Base-by-base conservation (phyloP, 2,113 vertebrate genomes). In the Trachemys scripta region DNA sequence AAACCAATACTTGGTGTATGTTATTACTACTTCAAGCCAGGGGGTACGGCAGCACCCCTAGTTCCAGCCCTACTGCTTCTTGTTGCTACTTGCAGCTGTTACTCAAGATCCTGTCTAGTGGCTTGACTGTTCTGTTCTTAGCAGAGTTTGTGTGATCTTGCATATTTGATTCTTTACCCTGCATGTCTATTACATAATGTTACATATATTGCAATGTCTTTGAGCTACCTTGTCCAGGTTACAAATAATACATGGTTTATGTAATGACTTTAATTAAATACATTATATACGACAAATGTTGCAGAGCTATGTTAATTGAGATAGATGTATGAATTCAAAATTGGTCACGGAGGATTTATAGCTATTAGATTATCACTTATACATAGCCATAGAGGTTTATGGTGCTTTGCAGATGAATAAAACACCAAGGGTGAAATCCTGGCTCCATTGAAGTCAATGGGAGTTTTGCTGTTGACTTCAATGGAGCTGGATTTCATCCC, bases 81-180 rank as follows among this genome's bases (percentile, higher is more conserved):
- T 97, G 96, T 92, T 94, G 90, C 75, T 92, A 79, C 92, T 96
- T 75, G 93, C 72, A 82, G 57, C 25, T 93, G 86, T 97, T 97
- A 95, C 96, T 82, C 96, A 97, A 97, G 93, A 51, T 96, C 87
- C 92, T 81, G 31, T 45, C 87, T 91, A 87, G 22, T 96, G 93
- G 93, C 94, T 83, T 91, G 92, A 93, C 50, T 95, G 95, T 97
- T 91, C 96, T 91, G 84, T 53, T 65, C 82, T 80, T 0, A 0
- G n/a, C 92, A 82, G 75, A 97, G 96, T 97, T 97, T 97, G 93
- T 93, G 80, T 85, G 95, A 84, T 90, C 87, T 97, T 97, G 96
- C 90, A 95, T 91, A 97, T 96, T 90, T 91, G 84, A 94, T 94
- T 79, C 96, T 94, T 76, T 45, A 76, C 24, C 24, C n/a, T 45